These are phyloP conservation scores for Bufo gargarizans DNA, from an alignment of 2,113 vertebrate species.

Conservation along the genomic window DNA sequence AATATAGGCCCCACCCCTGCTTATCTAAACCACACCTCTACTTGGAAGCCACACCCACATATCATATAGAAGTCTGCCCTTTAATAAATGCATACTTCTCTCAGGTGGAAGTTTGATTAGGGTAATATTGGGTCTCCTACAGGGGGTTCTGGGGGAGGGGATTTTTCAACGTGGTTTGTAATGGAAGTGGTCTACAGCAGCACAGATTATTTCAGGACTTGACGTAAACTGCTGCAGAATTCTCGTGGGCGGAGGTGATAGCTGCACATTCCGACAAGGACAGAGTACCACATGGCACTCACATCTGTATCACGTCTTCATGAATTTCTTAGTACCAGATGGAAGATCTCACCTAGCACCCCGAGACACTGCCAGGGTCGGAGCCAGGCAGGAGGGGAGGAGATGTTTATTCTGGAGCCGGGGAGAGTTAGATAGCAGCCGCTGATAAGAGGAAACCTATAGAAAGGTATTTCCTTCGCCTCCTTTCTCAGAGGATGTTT, in stretches of 20 bases:
- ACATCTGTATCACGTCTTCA: not conserved
- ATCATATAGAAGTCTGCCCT: not conserved
- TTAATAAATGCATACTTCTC: not conserved
- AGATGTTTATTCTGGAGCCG: not conserved
- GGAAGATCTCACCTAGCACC: conserved; percentile 1
- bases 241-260: too few relatives aligned
- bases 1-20: not conserved
- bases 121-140: too few relatives aligned
- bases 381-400: not conserved
- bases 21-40: too few relatives aligned
- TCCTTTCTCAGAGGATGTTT: conserved; percentile 28
- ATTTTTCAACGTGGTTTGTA: not conserved
- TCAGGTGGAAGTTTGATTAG: not conserved
- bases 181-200: not conserved
- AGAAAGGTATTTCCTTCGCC: not conserved
- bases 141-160: too few relatives aligned
- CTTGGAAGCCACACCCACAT: not conserved
- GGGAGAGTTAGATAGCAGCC: not conserved
- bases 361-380: not conserved
- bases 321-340: not conserved
- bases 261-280: too few relatives aligned
- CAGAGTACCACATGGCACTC: not conserved
- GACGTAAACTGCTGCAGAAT: not conserved
- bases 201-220: not conserved
- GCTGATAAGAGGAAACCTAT: conserved; percentile 15